Base-by-base conservation (phyloP, 92 coral and sea anemone species). In the Paragorgia papillata region DNA sequence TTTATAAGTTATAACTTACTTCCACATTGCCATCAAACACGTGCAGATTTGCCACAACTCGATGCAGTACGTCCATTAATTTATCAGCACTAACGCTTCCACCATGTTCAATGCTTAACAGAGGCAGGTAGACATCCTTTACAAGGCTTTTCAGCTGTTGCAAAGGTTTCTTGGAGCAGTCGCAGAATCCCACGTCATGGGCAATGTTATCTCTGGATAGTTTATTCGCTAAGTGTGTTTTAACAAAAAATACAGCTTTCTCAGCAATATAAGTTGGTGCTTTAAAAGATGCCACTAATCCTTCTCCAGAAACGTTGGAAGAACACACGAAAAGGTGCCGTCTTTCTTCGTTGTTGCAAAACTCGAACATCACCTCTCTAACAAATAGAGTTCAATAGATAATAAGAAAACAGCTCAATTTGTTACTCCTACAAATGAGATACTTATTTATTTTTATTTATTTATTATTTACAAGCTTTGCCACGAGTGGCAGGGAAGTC, bases 301-400 rank as follows among this genome's bases (percentile, higher is more conserved):
- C 80, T 10, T 89, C 90, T 44, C 90, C 90, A 67, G 92, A 60
- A 18, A 87, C 73, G 1, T 86, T 35, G 43, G 90, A 62, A 55
- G 95, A 91, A 54, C 57, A 95, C 46, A 95, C 81, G 54, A 74
- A 86, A 80, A 95, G 73, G 71, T 85, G 86, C 29, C 88, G 90
- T 54, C 90, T 85, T 39, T 95, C 99, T 66, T 95, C 97, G 71
- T 89, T 95, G 86, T 95, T 95, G 82, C 99, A 95, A 85, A 95
- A 95, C 69, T 95, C 99, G 87, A 95, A 95, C 99, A 95, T 95
- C 28, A 91, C 92, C 80, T 84, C 85, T 89, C 99, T 93, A 79
- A 19, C 17, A 43, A 57, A 75, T 24, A 30, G 29, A 67, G 51
- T 41, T 20, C 2, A 75, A 66, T 40, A 0, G n/a, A 39, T 13